Evolutionary conservation across 1,140 invertebrate genomes (phyloP), one percentile per base, ranked within the genome.

Genomic region (Ectropis grisescens): DNA sequence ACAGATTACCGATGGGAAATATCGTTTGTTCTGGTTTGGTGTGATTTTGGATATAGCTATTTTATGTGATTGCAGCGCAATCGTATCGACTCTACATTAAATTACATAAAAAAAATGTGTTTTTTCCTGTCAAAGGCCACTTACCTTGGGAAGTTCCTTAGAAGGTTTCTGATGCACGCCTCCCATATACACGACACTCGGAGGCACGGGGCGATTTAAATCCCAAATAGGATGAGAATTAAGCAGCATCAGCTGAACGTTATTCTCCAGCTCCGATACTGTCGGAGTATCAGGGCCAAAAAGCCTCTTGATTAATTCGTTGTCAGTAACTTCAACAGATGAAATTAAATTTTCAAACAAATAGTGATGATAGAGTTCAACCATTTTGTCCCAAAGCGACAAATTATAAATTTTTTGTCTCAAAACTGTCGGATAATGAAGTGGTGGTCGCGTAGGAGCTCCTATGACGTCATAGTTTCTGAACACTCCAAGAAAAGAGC

Each of bases 141-240:
- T 19, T 26, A 26, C 24, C 24, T 26, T 2, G 4, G 86, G 45
- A 1, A 79, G 46, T 35, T 69, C 59, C 1, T 50, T 33, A 13
- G 56, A 13, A 15, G 34, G 38, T 22, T 74, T 57, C 11, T 69
- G 62, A 29, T 88, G 87, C 40, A 89, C 60, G 1, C 87, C 87
- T 0, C 87, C 87, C 9, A 88, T 60, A 37, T 87, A 85, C 10
- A 88, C 59, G 13, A 88, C 69, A 45, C 42, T 61, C 1, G 84
- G 81, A n/a, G 79, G 64, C 2, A 79, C 48, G 1, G 86, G 76
- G 16, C 71, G 52, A 16, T 74, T 65, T 23, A 60, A 48, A 16
- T 74, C 55, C 46, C 83, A 69, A 4, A 78, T 43, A 7, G 71
- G 78, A 71, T 86, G 72, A 7, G 52, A 52, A 55, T 82, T 85